Base-by-base conservation (phyloP, 2,888 invertebrate species). In the Tryphoninae sp. region DNA sequence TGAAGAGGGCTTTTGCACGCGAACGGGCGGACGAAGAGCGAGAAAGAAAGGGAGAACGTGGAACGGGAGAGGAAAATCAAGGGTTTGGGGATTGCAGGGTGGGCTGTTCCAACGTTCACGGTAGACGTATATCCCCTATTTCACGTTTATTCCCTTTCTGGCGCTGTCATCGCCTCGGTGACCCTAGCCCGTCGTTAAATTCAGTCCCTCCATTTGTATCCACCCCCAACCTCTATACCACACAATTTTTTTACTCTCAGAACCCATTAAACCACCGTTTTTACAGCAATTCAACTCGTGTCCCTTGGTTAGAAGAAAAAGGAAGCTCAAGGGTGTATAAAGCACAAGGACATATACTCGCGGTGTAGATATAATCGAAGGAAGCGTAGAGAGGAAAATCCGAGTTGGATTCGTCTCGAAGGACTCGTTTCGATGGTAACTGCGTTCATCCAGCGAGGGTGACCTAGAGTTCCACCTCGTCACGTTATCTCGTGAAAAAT, bases 181-280 rank as follows among this genome's bases (percentile, higher is more conserved):
- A 74, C 45, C 58, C 16, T 73, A 40, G 61, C 19, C 22, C 9
- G 42, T 71, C 81, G 78, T 81, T 78, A 71, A 71, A 74, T 49
- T 64, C 59, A 19, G 58, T 6, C 33, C 33, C 33, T 33, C 33
- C 33, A 33, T 33, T 7, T 33, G 62, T 59, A 78, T 58, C 73
- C 26, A 59, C 13, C 26, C 33, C 53, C 22, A 42, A 33, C 64
- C 26, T n/a, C 33, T 49, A 16, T 23, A 16, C 16, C 33, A 16
- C 42, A 59, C 65, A 22, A 45, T 53, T 58, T 40, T 73, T 72
- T 72, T 78, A 51, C 22, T 55, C 61, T 61, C 53, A 49, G 51
- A 73, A 73, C 77, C 80, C 55, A 73, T 77, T 69, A 81, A 77
- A 53, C 53, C 33, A 22, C 40, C 51, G 23, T 76, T 67, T 72